These are phyloP conservation scores for Calameuta pallipes DNA, from an alignment of 2,888 invertebrate species.

Conservation along the genomic window DNA sequence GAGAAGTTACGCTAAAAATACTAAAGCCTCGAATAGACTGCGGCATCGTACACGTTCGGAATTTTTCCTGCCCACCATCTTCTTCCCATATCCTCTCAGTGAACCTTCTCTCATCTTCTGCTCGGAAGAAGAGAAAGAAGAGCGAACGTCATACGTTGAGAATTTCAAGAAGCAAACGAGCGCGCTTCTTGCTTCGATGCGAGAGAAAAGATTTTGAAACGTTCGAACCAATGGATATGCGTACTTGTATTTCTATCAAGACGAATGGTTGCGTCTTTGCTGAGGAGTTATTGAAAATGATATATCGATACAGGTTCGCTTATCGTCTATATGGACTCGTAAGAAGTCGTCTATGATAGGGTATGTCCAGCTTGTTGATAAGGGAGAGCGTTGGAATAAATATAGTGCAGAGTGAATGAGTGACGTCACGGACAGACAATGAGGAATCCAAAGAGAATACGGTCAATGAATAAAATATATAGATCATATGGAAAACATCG, in stretches of 20 bases:
- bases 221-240: not conserved
- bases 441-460: not conserved
- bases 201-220: not conserved
- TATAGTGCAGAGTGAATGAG: not conserved
- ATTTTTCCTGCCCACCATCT: not conserved
- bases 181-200: not conserved
- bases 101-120: not conserved
- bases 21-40: constrained; percentile 2
- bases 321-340: not conserved
- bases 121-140: not conserved
- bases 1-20: constrained; percentile 14
- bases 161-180: not conserved
- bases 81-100: not conserved
- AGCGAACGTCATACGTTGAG: not conserved
- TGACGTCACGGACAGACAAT: not conserved
- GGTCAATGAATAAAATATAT: not conserved
- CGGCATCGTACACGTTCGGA: constrained; percentile 2
- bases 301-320: not conserved
- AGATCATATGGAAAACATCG: not conserved
- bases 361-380: not conserved
- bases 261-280: not conserved
- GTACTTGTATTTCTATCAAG: not conserved
- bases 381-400: not conserved
- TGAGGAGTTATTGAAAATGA: not conserved
- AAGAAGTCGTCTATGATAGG: not conserved